These are phyloP conservation scores for Hozukius guyotensis DNA, from an alignment of 2,797 vertebrate species.

Conservation along the genomic window DNA sequence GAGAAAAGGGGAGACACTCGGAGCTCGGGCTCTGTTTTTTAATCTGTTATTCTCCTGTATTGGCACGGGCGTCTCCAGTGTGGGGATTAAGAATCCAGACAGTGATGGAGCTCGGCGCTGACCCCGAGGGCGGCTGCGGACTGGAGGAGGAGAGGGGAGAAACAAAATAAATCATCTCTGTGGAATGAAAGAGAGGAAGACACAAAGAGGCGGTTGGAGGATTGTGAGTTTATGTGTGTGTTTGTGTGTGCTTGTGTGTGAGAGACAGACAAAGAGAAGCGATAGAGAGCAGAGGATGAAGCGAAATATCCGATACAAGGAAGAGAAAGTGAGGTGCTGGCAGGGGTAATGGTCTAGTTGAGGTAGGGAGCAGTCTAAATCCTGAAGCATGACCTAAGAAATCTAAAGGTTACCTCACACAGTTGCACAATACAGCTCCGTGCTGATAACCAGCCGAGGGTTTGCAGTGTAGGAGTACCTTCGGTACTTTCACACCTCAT, in stretches of 20 bases:
- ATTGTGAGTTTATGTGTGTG: slow-evolving; percentile 27
- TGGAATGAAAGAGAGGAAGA: slow-evolving; percentile 68
- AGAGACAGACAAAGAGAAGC: slow-evolving; percentile 15
- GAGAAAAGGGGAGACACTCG: slow-evolving; percentile 39
- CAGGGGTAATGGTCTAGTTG: slow-evolving; percentile 43
- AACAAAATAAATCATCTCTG: slow-evolving; percentile 74
- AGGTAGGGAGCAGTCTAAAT: slow-evolving; percentile 40
- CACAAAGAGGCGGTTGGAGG: slow-evolving; percentile 34
- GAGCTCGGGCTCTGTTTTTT: slow-evolving; percentile 55
- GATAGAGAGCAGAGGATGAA: slow-evolving; percentile 4
- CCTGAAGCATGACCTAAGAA: slow-evolving; percentile 48
- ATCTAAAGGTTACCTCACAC: slow-evolving; percentile 49
- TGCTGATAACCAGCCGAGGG: slow-evolving; percentile 30
- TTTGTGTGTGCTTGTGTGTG: slow-evolving; percentile 17
- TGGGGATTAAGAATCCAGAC: slow-evolving; percentile 75
- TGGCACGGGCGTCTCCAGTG: slow-evolving; percentile 72
- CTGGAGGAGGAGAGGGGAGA: slow-evolving; percentile 58
- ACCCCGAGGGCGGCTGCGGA: slow-evolving; percentile 64
- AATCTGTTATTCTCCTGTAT: slow-evolving; percentile 74
- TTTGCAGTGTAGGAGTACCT: slow-evolving; percentile 9
- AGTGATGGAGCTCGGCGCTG: slow-evolving; percentile 71
- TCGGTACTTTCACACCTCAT: slow-evolving; percentile 34
- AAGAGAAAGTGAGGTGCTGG: slow-evolving; percentile 39
- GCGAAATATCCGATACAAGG: background rate
- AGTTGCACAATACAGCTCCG: slow-evolving; percentile 8